phyloP scores from a whole-genome alignment of 2,888 invertebrate species.

The Brachynemurus nebulosus region DNA sequence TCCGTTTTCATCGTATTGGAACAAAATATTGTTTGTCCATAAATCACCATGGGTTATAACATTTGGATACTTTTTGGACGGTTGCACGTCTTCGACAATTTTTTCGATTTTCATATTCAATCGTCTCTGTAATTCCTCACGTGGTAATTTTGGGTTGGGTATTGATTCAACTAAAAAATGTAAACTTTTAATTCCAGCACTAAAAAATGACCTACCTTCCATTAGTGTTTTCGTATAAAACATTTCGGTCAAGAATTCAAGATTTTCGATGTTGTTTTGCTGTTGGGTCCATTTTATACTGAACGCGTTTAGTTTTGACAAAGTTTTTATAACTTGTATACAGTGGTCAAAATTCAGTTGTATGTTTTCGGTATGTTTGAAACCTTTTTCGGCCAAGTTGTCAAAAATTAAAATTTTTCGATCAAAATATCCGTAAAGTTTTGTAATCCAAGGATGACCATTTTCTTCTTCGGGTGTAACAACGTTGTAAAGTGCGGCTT shows the following conservation, averaged over 20 bases:
- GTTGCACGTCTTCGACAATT: constrained; percentile 12
- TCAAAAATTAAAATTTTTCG: too few relatives aligned
- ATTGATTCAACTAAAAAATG: not conserved
- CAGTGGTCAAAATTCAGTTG: not conserved
- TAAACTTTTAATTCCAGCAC: not conserved
- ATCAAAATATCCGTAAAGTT: too few relatives aligned
- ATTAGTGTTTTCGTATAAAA: not conserved
- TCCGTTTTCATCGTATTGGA: not conserved
- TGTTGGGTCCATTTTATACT: too few relatives aligned
- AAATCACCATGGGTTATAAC: constrained; percentile 13
- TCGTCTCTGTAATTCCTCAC: not conserved
- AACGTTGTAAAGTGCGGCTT: too few relatives aligned
- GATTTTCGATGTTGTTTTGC: not conserved
- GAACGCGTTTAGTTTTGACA: not conserved
- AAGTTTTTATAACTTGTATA: not conserved
- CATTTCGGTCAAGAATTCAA: not conserved
- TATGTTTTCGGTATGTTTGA: too few relatives aligned
- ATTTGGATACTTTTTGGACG: constrained; percentile 29
- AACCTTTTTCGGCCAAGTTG: too few relatives aligned
- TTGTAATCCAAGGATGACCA: too few relatives aligned
- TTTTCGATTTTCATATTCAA: too few relatives aligned
- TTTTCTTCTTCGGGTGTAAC: too few relatives aligned
- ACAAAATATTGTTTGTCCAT: not conserved
- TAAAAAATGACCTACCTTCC: not conserved
- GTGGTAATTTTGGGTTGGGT: not conserved